Base-by-base conservation (phyloP, 1,140 invertebrate genomes). In the Cydia amplana region DNA sequence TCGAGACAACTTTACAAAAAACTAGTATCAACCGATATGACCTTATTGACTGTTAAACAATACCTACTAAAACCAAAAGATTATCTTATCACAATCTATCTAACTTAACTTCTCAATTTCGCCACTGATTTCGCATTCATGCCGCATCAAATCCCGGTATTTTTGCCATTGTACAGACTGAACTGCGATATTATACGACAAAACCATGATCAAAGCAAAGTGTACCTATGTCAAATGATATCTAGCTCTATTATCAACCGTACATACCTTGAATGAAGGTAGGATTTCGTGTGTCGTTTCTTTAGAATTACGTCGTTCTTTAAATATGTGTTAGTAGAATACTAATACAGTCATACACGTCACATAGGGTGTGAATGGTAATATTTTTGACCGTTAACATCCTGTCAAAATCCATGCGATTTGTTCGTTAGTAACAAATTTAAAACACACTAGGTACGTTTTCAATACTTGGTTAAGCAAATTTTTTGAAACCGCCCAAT, bases 371-470 rank as follows among this genome's bases (percentile, higher is more conserved):
- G 64, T 67, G 64, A 67, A 67, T 32, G 64, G 16, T 32, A 25
- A 67, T 67, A 67, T 67, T 67, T 65, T 32, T 67, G 10, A 67
- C 64, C 64, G 64, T 67, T 67, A 67, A 67, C 28, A 32, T 55
- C 18, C n/a, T 18, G n/a, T 4, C n/a, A 18, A 55, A 16, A 1
- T 55, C 3, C 6, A 18, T 18, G 7, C 4, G n/a, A 55, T 9
- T 49, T 18, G 4, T 51, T 0, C 5, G 1, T 16, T n/a, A 51
- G n/a, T 51, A n/a, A n/a, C n/a, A n/a, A n/a, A n/a, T 18, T 55
- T 7, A 18, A 18, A 55, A 20, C n/a, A n/a, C n/a, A n/a, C n/a
- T n/a, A n/a, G n/a, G n/a, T n/a, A n/a, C n/a, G n/a, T n/a, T n/a
- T n/a, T n/a, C n/a, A n/a, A n/a, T n/a, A n/a, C n/a, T n/a, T n/a